phyloP scores from a whole-genome alignment of 2,888 invertebrate genomes.

The Harpalus rubripes region DNA sequence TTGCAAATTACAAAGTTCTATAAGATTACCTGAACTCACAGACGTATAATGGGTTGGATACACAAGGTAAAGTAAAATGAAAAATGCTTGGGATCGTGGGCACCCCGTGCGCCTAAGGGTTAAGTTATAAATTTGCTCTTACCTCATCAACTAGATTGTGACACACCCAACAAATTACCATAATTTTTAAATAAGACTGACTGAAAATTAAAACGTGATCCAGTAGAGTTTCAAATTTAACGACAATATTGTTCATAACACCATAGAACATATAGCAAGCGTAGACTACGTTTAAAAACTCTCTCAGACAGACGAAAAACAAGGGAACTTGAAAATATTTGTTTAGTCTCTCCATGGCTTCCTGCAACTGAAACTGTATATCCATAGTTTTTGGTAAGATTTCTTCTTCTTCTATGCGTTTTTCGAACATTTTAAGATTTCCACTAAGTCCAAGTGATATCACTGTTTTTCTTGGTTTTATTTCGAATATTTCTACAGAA shows the following conservation, averaged over 20 bases:
- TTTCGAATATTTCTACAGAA: neutral
- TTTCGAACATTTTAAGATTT: constrained; percentile 13
- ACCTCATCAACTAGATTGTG: constrained; percentile 30
- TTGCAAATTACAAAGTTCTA: too few relatives aligned
- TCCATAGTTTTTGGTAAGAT: constrained; percentile 27
- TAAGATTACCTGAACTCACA: too few relatives aligned
- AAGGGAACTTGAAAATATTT: constrained; percentile 36
- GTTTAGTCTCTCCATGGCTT: constrained; percentile 14
- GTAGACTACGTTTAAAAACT: constrained; percentile 29
- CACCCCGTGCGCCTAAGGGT: too few relatives aligned
- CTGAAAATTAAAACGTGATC: neutral
- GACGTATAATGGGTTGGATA: too few relatives aligned
- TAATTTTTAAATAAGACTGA: constrained; percentile 26
- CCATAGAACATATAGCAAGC: constrained; percentile 9
- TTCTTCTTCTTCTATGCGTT: neutral
- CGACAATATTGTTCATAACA: neutral
- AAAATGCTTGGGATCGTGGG: too few relatives aligned
- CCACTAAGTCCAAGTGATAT: neutral
- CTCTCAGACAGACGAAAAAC: constrained; percentile 13
- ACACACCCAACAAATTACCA: constrained; percentile 12
- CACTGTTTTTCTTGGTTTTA: neutral
- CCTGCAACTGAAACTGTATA: constrained; percentile 5
- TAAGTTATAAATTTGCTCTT: neutral
- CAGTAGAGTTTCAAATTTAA: neutral
- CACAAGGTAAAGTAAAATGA: too few relatives aligned